Evolutionary conservation across 2,888 invertebrate species (phyloP), one percentile per base, ranked within the genome.

Genomic region (Hemicrepidius hirtus): DNA sequence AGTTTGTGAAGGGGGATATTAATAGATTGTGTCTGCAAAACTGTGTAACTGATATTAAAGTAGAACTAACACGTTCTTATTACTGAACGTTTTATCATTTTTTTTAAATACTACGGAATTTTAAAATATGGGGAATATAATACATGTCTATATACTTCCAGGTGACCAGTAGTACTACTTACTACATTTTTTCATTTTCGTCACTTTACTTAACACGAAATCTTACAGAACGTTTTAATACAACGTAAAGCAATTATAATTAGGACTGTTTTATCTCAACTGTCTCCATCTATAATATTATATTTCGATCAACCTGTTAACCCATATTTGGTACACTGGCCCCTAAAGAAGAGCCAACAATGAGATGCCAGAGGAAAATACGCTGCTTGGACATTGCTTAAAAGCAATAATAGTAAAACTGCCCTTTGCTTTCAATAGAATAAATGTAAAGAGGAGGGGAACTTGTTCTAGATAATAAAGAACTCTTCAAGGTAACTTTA

Each of bases 241-340:
- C 32, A 9, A 32, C 4, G 7, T 13, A 1, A 18, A 18, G 16
- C 18, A 16, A 16, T 46, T 20, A 18, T 9, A 13, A 28, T 4
- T 12, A 24, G 3, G 28, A 28, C 13, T 28, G 24, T 53, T 53
- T 53, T 32, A 28, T n/a, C 53, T 13, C 28, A 21, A 24, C 24
- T 32, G 28, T 53, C 53, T 53, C n/a, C 28, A 13, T 13, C 5
- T 10, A 49, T 3, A 12, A 13, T n/a, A 46, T 44, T 63, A 32
- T 24, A 13, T 13, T 46, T 18, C 46, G 46, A 63, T 28, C 10
- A 46, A 63, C 62, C 46, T 63, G 62, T 63, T 63, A 63, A 63
- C 62, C 62, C 32, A 63, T 63, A 63, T 63, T 63, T 46, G 20
- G 44, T 44, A 24, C 62, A 16, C 18, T 21, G 40, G 41, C 62